Conservation (phyloP, 1,140 invertebrate genomes). For the Dendrolimus kikuchii region DNA sequence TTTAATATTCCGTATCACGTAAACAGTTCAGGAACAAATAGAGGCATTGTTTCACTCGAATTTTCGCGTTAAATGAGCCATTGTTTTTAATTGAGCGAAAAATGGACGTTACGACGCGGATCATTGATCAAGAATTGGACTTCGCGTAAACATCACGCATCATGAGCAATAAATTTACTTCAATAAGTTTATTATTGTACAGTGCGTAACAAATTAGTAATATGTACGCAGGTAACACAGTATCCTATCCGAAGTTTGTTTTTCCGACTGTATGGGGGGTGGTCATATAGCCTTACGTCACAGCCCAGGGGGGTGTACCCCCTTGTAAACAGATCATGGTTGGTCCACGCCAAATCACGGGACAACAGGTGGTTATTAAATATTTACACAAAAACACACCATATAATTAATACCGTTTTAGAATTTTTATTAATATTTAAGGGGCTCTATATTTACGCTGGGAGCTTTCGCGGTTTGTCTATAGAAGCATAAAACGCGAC, state of each 20-base stretch:
- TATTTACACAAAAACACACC: conserved; percentile 10
- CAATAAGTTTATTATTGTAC: conserved; percentile 15
- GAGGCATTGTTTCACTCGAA: no score
- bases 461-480: conserved; percentile 29
- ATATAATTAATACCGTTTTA: conserved; percentile 2
- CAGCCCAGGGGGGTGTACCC: conserved; percentile 43
- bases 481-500: conserved; percentile 36
- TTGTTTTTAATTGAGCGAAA: no score
- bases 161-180: no score
- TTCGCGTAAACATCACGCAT: no score
- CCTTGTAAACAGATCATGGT: conserved; percentile 66
- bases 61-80: no score
- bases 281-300: conserved; percentile 62
- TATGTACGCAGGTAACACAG: conserved; percentile 58
- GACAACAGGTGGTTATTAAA: conserved; percentile 53
- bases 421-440: conserved; percentile 13
- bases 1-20: no score
- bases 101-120: no score
- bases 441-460: conserved; percentile 11
- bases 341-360: conserved; percentile 50
- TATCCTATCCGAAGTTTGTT: conserved; percentile 54
- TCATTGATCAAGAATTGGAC: no score
- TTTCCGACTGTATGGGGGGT: conserved; percentile 59
- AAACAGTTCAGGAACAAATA: no score
- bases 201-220: conserved; percentile 25